phyloP scores from a whole-genome alignment of 2,888 invertebrate species.

The Sphaerophoria taeniata region DNA sequence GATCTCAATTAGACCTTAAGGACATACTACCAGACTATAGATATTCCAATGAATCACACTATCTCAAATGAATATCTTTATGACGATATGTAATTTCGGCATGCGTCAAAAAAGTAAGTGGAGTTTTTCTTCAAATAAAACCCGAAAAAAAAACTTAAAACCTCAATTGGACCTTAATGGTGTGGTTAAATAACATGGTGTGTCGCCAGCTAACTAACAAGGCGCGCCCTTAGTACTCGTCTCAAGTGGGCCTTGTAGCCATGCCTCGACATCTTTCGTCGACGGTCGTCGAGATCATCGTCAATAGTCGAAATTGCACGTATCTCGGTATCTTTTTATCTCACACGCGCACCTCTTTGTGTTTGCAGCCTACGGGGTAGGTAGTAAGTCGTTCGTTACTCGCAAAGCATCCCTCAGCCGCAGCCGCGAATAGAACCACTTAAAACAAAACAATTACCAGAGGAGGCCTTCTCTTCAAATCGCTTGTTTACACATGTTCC shows the following conservation, averaged over 20 bases:
- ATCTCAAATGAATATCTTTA: constrained; percentile 41
- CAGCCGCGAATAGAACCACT: constrained; percentile 74
- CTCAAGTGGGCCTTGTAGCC: constrained; percentile 59
- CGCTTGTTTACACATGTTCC: constrained; percentile 72
- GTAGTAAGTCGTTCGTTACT: constrained; percentile 20
- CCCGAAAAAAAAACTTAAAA: constrained; percentile 30
- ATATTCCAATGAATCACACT: constrained; percentile 28
- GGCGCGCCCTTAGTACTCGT: constrained; percentile 71
- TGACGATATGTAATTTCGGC: constrained; percentile 62
- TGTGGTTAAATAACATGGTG: constrained; percentile 74
- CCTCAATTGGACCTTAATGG: constrained; percentile 64
- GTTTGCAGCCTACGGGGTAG: constrained; percentile 46
- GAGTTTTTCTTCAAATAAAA: constrained; percentile 51
- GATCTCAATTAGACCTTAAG: constrained; percentile 36
- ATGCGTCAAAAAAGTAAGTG: constrained; percentile 56
- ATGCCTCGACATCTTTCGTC: neutral
- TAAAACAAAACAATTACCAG: constrained; percentile 72
- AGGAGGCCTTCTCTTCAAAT: constrained; percentile 71
- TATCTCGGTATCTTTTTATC: constrained; percentile 70
- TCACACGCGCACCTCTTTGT: constrained; percentile 60
- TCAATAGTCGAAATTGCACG: neutral
- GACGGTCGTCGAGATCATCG: neutral
- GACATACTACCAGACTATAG: too few species aligned
- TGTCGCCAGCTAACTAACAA: constrained; percentile 73
- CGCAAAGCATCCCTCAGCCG: constrained; percentile 56